Evolutionary conservation across 2,888 invertebrate genomes (phyloP).

Genomic region (Hemaris fuciformis): DNA sequence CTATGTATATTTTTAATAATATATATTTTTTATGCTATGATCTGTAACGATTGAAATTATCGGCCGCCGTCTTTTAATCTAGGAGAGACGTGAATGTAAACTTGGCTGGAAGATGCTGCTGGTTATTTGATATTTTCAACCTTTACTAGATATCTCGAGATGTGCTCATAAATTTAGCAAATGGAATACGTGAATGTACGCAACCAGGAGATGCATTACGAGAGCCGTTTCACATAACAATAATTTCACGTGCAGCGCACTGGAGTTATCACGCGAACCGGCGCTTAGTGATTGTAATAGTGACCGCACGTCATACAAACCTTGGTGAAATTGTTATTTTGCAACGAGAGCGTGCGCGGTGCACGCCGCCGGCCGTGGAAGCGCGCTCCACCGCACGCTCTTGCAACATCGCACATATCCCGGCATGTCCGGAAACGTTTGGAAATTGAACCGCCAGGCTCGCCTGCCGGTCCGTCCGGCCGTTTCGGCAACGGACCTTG

Average conservation of each 20-base stretch:
- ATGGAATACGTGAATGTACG: not conserved
- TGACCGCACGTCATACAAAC: conserved; percentile 28
- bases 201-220: not conserved
- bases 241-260: not conserved
- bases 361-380: conserved; percentile 59
- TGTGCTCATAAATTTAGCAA: not conserved
- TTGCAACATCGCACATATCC: conserved; percentile 43
- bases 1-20: no score
- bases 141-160: not conserved
- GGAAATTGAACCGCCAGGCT: conserved; percentile 45
- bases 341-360: conserved; percentile 41
- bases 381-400: conserved; percentile 56
- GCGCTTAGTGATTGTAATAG: not conserved
- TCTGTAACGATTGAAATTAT: no score
- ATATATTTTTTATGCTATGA: no score
- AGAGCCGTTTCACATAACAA: not conserved
- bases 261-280: conserved; percentile 7
- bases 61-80: no score
- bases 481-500: conserved; percentile 43
- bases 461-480: conserved; percentile 23
- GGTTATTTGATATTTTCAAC: no score
- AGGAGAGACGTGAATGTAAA: no score
- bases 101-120: no score
- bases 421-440: conserved; percentile 60
- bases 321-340: conserved; percentile 50